phyloP scores from a whole-genome alignment of 2,113 vertebrate species.

The Rousettus leschenaultii region DNA sequence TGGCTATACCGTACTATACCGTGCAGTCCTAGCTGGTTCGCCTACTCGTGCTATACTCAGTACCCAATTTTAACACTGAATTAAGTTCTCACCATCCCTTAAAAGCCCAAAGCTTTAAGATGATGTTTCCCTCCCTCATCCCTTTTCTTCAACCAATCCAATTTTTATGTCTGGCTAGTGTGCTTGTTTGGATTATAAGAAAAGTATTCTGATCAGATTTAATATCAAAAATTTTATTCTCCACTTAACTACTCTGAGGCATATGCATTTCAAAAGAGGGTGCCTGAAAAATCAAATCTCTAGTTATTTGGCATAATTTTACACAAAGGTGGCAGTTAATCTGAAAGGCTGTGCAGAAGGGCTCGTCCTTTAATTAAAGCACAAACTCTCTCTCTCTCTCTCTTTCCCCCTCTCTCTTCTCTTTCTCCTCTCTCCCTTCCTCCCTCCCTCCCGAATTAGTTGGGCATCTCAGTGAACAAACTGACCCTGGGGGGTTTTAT shows the following conservation, averaged over 20 bases:
- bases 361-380: neutral
- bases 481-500: neutral
- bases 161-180: neutral
- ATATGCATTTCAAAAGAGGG: neutral
- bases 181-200: neutral
- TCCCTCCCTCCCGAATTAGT: too few species aligned
- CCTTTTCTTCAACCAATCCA: neutral
- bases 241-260: neutral
- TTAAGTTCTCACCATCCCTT: neutral
- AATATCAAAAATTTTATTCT: neutral
- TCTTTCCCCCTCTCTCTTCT: too few species aligned
- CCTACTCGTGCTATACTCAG: fast-evolving
- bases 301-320: neutral
- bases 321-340: neutral
- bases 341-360: neutral
- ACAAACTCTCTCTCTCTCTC: too few species aligned
- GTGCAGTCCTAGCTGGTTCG: fast-evolving
- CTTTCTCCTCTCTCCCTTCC: too few species aligned
- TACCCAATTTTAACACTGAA: neutral
- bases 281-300: neutral
- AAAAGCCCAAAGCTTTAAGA: neutral
- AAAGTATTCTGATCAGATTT: neutral
- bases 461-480: neutral
- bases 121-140: neutral
- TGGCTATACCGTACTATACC: neutral